Percentiles rank a stretch among this genome's conserved stretches.
These are phyloP conservation scores for Lamprologus lemairii DNA, from an alignment of 2,113 vertebrate genomes.

Conservation along the genomic window DNA sequence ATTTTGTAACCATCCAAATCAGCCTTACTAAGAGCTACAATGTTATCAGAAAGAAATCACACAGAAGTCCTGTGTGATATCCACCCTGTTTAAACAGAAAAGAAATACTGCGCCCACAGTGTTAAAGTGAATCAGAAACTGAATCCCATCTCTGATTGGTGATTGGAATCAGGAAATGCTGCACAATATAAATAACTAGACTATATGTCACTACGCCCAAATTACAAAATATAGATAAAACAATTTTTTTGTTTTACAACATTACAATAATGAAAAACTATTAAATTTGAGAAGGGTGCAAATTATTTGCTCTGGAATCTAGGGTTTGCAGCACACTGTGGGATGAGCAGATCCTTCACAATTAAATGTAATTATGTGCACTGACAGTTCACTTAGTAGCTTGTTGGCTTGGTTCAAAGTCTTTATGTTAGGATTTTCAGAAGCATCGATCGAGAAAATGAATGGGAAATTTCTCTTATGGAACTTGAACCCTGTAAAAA, in stretches of 20 bases:
- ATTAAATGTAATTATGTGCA: not conserved
- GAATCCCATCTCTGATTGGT: not conserved
- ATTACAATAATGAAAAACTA: not conserved
- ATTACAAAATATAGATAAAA: not conserved
- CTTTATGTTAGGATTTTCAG: not conserved
- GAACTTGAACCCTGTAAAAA: not conserved
- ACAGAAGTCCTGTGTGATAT: not conserved
- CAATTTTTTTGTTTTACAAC: not conserved
- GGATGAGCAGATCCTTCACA: not conserved
- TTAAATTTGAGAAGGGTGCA: not conserved
- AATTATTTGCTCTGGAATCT: not conserved
- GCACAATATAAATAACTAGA: accelerated
- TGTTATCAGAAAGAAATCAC: not conserved
- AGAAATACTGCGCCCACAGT: not conserved
- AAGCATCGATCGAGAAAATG: not conserved
- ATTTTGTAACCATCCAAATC: not conserved
- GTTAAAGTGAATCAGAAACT: not conserved
- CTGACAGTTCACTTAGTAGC: not conserved
- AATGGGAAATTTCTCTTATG: not conserved
- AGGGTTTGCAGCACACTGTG: accelerated
- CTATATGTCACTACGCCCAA: not conserved
- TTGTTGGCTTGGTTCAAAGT: not conserved
- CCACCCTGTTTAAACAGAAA: not conserved
- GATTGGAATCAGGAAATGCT: not conserved
- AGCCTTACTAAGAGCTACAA: not conserved